These are phyloP conservation scores for Petrocephalus microphthalmus DNA, from an alignment of 2,113 vertebrate genomes.

Conservation along the genomic window DNA sequence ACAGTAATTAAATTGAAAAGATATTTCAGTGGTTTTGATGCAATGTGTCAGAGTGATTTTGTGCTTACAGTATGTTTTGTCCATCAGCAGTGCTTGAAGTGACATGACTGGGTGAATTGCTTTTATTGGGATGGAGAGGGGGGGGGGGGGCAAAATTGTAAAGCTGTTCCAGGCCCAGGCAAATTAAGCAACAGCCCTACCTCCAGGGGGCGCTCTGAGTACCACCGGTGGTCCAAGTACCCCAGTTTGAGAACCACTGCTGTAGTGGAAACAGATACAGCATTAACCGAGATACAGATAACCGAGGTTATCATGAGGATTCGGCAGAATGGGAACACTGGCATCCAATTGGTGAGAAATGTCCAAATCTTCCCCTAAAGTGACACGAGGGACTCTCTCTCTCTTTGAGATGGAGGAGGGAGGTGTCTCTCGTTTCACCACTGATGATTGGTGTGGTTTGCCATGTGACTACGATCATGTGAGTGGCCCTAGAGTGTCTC, in stretches of 20 bases:
- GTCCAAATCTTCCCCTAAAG: neutral
- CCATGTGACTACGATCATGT: neutral
- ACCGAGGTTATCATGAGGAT: neutral
- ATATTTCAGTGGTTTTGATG: no score
- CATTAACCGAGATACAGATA: neutral
- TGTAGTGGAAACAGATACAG: neutral
- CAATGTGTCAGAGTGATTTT: no score
- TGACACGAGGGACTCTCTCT: neutral
- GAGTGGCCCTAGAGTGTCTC: constrained; percentile 50
- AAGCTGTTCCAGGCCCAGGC: no score
- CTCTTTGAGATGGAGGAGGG: neutral
- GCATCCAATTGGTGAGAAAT: neutral
- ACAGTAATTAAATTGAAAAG: no score
- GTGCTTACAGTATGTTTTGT: no score
- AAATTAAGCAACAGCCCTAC: no score
- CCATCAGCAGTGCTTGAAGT: no score
- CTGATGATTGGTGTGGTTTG: neutral
- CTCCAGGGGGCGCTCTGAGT: neutral
- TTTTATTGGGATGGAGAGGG: no score
- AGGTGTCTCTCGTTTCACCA: neutral
- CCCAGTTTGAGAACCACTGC: neutral
- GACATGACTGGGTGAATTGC: no score
- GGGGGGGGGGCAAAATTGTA: no score
- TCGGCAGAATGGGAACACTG: no score
- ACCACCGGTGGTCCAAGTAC: neutral